Evolutionary conservation across 2,888 invertebrate genomes (phyloP).

Genomic region (Idaea aversata): DNA sequence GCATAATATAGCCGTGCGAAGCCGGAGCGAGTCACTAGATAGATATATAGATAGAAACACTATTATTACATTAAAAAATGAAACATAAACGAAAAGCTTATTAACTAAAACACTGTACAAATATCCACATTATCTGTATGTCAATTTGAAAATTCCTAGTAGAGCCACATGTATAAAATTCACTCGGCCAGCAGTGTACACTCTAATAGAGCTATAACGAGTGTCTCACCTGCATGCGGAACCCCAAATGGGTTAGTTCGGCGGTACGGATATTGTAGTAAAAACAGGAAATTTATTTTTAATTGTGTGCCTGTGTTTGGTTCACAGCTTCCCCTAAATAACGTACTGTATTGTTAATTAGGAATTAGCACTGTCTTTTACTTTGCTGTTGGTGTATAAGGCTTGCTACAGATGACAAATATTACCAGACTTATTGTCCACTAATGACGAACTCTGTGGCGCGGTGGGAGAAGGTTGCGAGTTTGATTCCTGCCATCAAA

Average conservation of each 20-base stretch:
- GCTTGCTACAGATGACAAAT: background rate
- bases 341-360: constrained; percentile 36
- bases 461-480: too few relatives aligned
- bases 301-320: constrained; percentile 37
- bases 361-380: constrained; percentile 1
- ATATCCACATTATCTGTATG: background rate
- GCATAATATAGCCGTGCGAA: too few relatives aligned
- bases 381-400: constrained; percentile 5
- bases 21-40: too few relatives aligned
- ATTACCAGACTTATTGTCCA: background rate
- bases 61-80: too few relatives aligned
- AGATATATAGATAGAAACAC: too few relatives aligned
- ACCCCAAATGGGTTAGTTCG: constrained; percentile 43
- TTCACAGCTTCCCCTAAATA: constrained; percentile 57
- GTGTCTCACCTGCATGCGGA: constrained; percentile 36
- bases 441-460: background rate
- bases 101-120: background rate
- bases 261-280: constrained; percentile 43
- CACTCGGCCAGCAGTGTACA: constrained; percentile 20
- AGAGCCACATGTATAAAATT: background rate
- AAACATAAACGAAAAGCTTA: too few relatives aligned
- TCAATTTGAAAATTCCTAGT: background rate
- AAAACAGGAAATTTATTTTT: constrained; percentile 48
- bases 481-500: too few relatives aligned
- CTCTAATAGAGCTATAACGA: constrained; percentile 37